Conservation (phyloP, 1,140 invertebrate species). For the Eupeodes corollae region DNA sequence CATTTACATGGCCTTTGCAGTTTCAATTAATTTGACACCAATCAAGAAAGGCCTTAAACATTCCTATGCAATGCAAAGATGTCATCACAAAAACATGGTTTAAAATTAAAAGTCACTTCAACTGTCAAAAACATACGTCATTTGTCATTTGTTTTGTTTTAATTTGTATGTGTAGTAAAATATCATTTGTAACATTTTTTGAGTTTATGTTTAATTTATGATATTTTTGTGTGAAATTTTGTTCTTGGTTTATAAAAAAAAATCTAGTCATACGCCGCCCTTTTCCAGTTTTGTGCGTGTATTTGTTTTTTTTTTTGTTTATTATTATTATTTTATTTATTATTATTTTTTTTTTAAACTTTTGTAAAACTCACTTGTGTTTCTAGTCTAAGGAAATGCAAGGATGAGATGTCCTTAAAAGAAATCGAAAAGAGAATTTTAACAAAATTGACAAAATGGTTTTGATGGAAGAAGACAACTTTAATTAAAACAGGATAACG, state of each 20-base stretch:
- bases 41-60: too few relatives aligned
- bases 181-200: conserved; percentile 15
- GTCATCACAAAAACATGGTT: too few relatives aligned
- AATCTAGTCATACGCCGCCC: neutral
- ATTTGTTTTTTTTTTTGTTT: too few relatives aligned
- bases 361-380: conserved; percentile 18
- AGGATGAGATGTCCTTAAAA: conserved; percentile 16
- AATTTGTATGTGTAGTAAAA: neutral
- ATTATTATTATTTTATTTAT: neutral
- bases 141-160: too few relatives aligned
- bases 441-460: conserved; percentile 2
- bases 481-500: too few relatives aligned
- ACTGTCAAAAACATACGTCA: too few relatives aligned
- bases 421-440: conserved; percentile 26
- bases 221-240: conserved; percentile 10
- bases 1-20: too few relatives aligned
- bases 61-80: too few relatives aligned
- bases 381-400: conserved; percentile 20
- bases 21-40: too few relatives aligned
- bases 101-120: too few relatives aligned
- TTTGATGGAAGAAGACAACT: too few relatives aligned
- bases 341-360: neutral
- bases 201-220: conserved; percentile 20
- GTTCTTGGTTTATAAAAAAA: neutral
- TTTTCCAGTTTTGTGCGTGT: neutral